phyloP scores from a whole-genome alignment of 2,888 invertebrate genomes.

The Rugalucina vietnamica region DNA sequence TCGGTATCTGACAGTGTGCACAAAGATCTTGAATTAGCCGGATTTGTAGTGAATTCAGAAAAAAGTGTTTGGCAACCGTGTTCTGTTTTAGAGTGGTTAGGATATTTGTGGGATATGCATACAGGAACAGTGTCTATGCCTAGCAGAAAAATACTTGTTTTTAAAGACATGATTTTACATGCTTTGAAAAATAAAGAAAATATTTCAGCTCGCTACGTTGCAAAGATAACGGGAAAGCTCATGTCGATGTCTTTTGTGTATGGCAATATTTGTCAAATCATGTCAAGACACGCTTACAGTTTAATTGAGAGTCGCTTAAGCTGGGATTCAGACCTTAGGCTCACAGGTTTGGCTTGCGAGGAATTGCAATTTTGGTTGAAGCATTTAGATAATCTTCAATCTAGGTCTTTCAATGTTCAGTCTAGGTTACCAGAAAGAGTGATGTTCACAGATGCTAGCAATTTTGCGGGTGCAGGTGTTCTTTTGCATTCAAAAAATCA shows the following conservation, averaged over 20 bases:
- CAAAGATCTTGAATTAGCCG: neutral
- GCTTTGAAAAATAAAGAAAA: neutral
- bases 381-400: neutral
- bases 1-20: too few species aligned
- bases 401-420: too few species aligned
- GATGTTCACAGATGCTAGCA: constrained; percentile 26
- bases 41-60: neutral
- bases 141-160: neutral
- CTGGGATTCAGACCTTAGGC: neutral
- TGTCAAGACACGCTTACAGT: too few species aligned
- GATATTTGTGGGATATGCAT: neutral
- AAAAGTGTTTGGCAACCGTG: neutral
- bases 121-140: neutral
- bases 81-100: neutral
- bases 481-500: neutral
- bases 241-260: constrained; percentile 21
- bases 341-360: neutral
- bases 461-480: constrained; percentile 28
- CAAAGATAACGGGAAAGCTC: neutral
- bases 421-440: constrained; percentile 5
- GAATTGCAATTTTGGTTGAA: constrained; percentile 26
- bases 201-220: constrained; percentile 14
- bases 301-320: neutral
- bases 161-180: neutral
- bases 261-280: constrained; percentile 22